Base-by-base conservation (phyloP, 2,113 vertebrate species). In the Peromyscus leucopus region DNA sequence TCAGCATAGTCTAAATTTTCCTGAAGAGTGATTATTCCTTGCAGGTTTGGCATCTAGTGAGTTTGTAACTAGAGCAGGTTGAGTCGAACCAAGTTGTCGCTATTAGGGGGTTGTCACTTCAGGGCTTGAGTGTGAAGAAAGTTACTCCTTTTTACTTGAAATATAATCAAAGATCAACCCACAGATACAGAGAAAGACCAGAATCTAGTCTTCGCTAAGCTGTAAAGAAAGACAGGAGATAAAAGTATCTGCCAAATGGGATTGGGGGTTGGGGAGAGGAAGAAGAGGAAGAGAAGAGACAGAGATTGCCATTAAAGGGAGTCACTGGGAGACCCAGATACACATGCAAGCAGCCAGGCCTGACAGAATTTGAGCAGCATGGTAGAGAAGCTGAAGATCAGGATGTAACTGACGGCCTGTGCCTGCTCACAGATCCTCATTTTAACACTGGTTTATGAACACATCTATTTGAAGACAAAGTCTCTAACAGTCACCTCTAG, bases 111-210 rank as follows among this genome's bases (percentile, higher is more conserved):
- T 26, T 95, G 90, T 42, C 42, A 42, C 87, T 98, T 94, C 78
- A 33, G 83, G 92, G 74, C 92, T 95, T 96, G 94, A 74, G 69
- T 74, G 5, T 89, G 95, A 96, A 93, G 83, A 97, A 93, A 97
- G 96, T 89, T 75, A 86, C 69, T 91, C 87, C 39, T 96, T 42
- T 63, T 94, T 72, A 75, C 83, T 83, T 75, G 90, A 80, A 90
- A 94, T 90, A 76, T 89, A 93, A 95, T 96, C 95, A 94, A 96
- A 95, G 95, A 97, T 94, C 93, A 91, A 96, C 42, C 84, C 11
- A 85, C 33, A 75, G 42, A 89, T 93, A 87, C 46, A 85, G 91
- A 96, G 61, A 95, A 96, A 97, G 78, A 92, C 83, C 96, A 94
- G 91, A 93, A 93, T 94, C 87, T 36, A 0, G 78, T 39, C 42